These are phyloP conservation scores for Melanophora roralis DNA, from an alignment of 2,888 invertebrate species.

Conservation along the genomic window DNA sequence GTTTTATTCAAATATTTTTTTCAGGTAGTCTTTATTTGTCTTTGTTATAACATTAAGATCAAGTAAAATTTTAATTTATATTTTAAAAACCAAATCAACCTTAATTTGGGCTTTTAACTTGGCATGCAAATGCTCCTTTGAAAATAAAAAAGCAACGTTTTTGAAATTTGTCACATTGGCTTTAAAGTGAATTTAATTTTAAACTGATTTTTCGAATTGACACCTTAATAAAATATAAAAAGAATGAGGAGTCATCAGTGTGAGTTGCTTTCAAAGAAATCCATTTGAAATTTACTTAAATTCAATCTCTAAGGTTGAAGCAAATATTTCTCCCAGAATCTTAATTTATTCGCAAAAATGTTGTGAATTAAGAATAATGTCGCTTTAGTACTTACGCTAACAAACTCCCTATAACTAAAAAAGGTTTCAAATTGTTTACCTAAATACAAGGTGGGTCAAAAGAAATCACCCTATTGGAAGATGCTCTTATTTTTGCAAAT, in stretches of 20 bases:
- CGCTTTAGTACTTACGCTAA: too few relatives aligned
- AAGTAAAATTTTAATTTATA: slow-evolving; percentile 13
- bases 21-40: slow-evolving; percentile 24
- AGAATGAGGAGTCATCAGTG: not conserved
- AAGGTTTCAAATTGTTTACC: too few relatives aligned
- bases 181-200: slow-evolving; percentile 36
- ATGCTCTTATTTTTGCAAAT: too few relatives aligned
- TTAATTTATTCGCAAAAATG: not conserved
- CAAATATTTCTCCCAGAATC: not conserved
- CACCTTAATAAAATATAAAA: slow-evolving; percentile 48
- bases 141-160: not conserved
- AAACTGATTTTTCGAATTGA: slow-evolving; percentile 19
- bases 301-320: slow-evolving; percentile 24
- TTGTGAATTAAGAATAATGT: too few relatives aligned
- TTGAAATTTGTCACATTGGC: slow-evolving; percentile 25
- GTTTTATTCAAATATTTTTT: slow-evolving; percentile 22
- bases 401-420: too few relatives aligned
- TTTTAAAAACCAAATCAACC: slow-evolving; percentile 41
- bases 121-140: not conserved
- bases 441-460: too few relatives aligned
- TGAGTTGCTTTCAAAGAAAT: not conserved
- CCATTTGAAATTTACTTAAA: not conserved
- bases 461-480: too few relatives aligned
- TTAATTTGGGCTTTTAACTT: slow-evolving; percentile 21
- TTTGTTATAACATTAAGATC: not conserved